Base-by-base conservation (phyloP, 2,888 invertebrate species). In the Oxytorus armatus region DNA sequence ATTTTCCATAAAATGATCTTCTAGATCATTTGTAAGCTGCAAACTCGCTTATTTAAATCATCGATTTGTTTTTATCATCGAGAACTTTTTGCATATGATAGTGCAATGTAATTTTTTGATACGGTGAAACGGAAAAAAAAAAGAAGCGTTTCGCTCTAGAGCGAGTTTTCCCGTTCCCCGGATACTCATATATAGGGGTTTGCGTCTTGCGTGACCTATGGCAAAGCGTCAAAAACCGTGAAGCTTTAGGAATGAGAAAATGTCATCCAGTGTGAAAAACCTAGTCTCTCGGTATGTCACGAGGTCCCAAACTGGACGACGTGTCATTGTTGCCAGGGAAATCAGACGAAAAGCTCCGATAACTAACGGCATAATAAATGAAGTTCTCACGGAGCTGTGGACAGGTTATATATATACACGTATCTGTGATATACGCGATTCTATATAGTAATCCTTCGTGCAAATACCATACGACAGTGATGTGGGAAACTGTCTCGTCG, bases 301-400 rank as follows among this genome's bases (percentile, higher is more conserved):
- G 39, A 44, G 55, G 74, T 36, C 65, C 87, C 86, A 83, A 86
- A 87, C 86, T 88, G 88, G 87, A 66, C 65, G n/a, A 4, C 44
- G 5, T 36, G 63, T 90, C 90, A 91, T 91, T 92, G 92, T 92
- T 92, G 92, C 89, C 92, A 91, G 90, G 92, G 92, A 92, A 92
- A 92, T 92, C 92, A 91, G 90, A 92, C 92, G 92, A 92, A 92
- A 92, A 90, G 90, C 79, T 89, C 89, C 91, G 92, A 92, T 92
- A 92, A 92, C 92, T 91, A 91, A 92, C 90, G 90, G 90, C 90
- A 92, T 92, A 92, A 92, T 92, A 92, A 92, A 92, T 92, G 92
- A 92, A 92, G 90, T 91, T 90, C 91, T 91, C 89, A 89, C 85
- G 84, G 75, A 61, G 65, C 69, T 72, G 65, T 73, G 79, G 47